phyloP scores from a whole-genome alignment of 37 sponge, comb jelly and placozoan genomes.

The Ianthella basta region DNA sequence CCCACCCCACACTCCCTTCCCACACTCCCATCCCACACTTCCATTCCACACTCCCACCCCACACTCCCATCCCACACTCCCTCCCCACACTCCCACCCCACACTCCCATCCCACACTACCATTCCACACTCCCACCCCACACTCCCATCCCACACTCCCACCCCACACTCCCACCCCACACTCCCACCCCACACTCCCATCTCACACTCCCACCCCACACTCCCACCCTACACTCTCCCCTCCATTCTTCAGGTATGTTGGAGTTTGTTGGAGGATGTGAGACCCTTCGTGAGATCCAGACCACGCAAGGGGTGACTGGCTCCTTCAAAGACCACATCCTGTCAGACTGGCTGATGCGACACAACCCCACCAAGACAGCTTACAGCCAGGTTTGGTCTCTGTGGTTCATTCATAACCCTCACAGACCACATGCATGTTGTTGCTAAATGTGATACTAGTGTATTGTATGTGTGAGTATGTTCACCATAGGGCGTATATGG shows the following conservation, averaged over 20 bases:
- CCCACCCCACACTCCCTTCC: too few relatives aligned
- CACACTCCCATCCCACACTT: too few relatives aligned
- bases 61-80: too few relatives aligned
- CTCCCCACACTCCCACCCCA: too few relatives aligned
- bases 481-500: not conserved
- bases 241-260: constrained; percentile 59
- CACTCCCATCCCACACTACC: too few relatives aligned
- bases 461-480: constrained; percentile 1
- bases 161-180: constrained; percentile 3
- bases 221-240: not conserved
- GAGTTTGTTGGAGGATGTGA: constrained; percentile 76
- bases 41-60: too few relatives aligned
- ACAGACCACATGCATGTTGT: not conserved
- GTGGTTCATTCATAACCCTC: not conserved
- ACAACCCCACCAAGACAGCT: constrained; percentile 80
- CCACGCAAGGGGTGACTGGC: constrained; percentile 83
- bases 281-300: constrained; percentile 88
- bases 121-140: constrained; percentile 15
- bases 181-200: not conserved
- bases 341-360: constrained; percentile 79
- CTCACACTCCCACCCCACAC: not conserved
- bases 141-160: constrained; percentile 10
- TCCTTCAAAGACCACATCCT: constrained; percentile 87
- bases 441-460: not conserved
- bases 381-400: constrained; percentile 58